Conservation (phyloP, 2,888 invertebrate genomes). For the Baronia brevicornis region DNA sequence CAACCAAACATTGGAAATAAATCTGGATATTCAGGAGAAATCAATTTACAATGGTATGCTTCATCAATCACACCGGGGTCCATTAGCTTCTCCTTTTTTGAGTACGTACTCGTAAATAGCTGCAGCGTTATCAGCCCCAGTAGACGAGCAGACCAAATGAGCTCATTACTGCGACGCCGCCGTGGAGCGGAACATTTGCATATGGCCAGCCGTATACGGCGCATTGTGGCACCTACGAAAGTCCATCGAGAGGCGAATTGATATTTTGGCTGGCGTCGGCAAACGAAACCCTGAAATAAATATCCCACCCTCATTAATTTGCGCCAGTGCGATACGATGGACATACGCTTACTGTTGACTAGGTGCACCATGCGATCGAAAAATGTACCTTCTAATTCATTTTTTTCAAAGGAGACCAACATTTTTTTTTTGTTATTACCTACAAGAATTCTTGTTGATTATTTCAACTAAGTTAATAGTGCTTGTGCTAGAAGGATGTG, state of each 20-base stretch:
- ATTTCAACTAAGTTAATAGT: too few relatives aligned
- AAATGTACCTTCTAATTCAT: too few relatives aligned
- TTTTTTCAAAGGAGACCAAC: too few relatives aligned
- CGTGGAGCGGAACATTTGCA: conserved; percentile 37
- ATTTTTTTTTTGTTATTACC: too few relatives aligned
- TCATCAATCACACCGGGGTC: conserved; percentile 12
- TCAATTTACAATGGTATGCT: too few relatives aligned
- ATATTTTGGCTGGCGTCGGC: conserved; percentile 50
- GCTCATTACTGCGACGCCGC: conserved; percentile 39
- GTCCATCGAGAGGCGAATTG: conserved; percentile 30
- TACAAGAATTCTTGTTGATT: too few relatives aligned
- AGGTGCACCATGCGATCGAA: conserved; percentile 20
- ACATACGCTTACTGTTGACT: conserved; percentile 39
- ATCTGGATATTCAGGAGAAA: too few relatives aligned
- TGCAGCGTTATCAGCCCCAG: conserved; percentile 26
- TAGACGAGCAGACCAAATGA: conserved; percentile 38
- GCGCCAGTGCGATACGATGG: conserved; percentile 66
- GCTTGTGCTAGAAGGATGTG: too few relatives aligned
- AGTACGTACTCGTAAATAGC: conserved; percentile 24
- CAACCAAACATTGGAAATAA: too few relatives aligned
- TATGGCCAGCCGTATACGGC: too few relatives aligned
- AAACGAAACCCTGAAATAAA: conserved; percentile 64
- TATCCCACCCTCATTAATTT: conserved; percentile 71
- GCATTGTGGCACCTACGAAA: too few relatives aligned
- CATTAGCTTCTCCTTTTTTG: conserved; percentile 20